Base-by-base conservation (phyloP, 2,113 vertebrate species). In the Passer montanus region DNA sequence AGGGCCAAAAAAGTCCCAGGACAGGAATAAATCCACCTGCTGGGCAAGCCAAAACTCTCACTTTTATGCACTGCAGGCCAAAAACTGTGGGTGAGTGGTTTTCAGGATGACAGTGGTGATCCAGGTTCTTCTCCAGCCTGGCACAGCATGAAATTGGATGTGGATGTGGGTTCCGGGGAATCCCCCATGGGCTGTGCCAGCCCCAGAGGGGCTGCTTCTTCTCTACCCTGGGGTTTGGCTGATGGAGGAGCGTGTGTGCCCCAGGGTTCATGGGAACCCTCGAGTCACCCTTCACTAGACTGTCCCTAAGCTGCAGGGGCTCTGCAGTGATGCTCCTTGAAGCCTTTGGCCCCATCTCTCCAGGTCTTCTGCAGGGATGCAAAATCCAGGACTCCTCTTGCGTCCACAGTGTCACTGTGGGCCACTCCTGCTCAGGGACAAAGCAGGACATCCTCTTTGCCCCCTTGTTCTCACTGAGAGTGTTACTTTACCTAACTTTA, bases 241-340 rank as follows among this genome's bases (percentile, higher is more conserved):
- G 59, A 15, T 4, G 6, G 14, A 30, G 58, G 23, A 64, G 33
- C 0, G 0, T 46, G 22, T 26, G 58, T 52, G 15, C 5, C 35
- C 12, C 70, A 66, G 26, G 52, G 17, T 50, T 17, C 4, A 2
- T 47, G 62, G 8, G 33, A 16, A 37, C 43, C 19, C 35, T 83
- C 0, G 0, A 27, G 43, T 75, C 44, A 69, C 43, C 56, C 62
- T 82, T 66, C 43, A 23, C 6, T 10, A 59, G 60, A 3, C 27
- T 16, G 16, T 53, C 59, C 50, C 59, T 66, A 15, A 60, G 19
- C 35, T 60, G 53, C 47, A 79, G 22, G 44, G 18, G 21, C 19
- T 88, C 41, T 4, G 1, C 28, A 37, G 28, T 0, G 1, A 24
- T 47, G 49, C 14, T 60, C 30, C 49, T 80, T 41, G 12, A 27